Evolutionary conservation across 2,888 invertebrate species (phyloP).

Genomic region (Caenorhabditis auriculariae): DNA sequence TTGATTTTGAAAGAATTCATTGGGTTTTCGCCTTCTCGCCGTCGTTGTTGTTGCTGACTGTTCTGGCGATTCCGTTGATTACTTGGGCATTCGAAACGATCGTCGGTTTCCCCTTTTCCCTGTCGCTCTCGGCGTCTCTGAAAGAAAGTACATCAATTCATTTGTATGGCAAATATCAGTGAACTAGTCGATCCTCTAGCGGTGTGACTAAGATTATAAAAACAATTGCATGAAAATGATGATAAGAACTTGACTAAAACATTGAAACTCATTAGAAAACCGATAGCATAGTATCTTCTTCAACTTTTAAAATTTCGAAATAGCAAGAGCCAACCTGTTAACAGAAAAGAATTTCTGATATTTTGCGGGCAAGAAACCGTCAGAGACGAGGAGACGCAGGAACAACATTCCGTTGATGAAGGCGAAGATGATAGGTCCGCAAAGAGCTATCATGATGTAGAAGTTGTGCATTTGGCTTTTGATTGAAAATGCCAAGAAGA

Average conservation of each 20-base stretch:
- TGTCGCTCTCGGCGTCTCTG: neutral
- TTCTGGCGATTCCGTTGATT: neutral
- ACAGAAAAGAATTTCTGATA: no score
- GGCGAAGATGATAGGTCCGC: slow-evolving; percentile 46
- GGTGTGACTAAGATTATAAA: no score
- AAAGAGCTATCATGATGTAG: slow-evolving; percentile 22
- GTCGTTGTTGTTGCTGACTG: no score
- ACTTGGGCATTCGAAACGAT: neutral
- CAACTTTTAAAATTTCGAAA: no score
- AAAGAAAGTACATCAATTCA: neutral
- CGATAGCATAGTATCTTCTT: no score
- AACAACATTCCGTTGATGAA: slow-evolving; percentile 49
- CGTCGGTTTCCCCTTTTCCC: slow-evolving; percentile 1
- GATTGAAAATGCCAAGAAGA: slow-evolving; percentile 30
- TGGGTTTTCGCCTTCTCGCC: neutral
- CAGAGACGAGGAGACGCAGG: slow-evolving; percentile 49
- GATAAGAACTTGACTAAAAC: no score
- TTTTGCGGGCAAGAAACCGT: slow-evolving; percentile 42
- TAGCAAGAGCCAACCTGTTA: no score
- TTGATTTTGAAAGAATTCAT: neutral
- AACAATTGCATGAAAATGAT: no score
- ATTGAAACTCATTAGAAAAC: no score
- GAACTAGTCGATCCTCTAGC: no score
- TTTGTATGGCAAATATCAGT: no score
- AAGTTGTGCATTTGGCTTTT: slow-evolving; percentile 34